Evolutionary conservation across 1,140 invertebrate genomes (phyloP).

Genomic region (Cataglyphis hispanica): DNA sequence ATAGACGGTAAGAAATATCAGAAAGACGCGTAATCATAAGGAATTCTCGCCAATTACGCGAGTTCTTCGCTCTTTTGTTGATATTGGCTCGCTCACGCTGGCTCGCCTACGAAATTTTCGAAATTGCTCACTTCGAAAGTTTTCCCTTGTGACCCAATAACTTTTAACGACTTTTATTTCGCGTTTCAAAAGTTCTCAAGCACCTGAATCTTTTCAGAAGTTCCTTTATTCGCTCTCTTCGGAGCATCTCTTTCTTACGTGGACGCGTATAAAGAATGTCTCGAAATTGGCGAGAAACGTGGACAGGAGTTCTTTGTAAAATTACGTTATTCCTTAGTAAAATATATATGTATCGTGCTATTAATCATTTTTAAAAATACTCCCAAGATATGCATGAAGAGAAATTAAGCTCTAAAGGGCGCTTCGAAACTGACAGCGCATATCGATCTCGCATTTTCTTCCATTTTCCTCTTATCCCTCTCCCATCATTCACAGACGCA

Average conservation of each 20-base stretch:
- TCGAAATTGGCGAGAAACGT: conserved; percentile 29
- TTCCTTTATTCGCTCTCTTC: conserved; percentile 54
- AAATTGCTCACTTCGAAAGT: conserved; percentile 62
- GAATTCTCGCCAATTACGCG: conserved; percentile 58
- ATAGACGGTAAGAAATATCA: conserved; percentile 49
- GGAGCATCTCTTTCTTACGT: conserved; percentile 18
- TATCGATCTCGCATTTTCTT: conserved; percentile 13
- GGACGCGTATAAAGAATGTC: background rate
- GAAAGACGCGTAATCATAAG: conserved; percentile 55
- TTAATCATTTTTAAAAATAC: background rate
- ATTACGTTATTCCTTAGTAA: background rate
- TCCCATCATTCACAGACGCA: background rate
- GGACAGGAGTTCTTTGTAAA: background rate
- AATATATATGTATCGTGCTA: background rate
- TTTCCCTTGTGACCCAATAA: conserved; percentile 51
- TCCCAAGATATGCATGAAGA: background rate
- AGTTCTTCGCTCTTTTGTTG: conserved; percentile 57
- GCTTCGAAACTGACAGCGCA: background rate
- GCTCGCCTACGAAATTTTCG: conserved; percentile 60
- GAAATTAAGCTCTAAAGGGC: background rate
- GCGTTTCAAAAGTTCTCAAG: conserved; percentile 52
- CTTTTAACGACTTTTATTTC: conserved; percentile 64
- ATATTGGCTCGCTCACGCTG: conserved; percentile 52
- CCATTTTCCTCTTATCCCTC: background rate
- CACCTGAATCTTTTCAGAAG: conserved; percentile 54